These are phyloP conservation scores for Polymixis flavicincta DNA, from an alignment of 2,888 invertebrate genomes.

Conservation along the genomic window DNA sequence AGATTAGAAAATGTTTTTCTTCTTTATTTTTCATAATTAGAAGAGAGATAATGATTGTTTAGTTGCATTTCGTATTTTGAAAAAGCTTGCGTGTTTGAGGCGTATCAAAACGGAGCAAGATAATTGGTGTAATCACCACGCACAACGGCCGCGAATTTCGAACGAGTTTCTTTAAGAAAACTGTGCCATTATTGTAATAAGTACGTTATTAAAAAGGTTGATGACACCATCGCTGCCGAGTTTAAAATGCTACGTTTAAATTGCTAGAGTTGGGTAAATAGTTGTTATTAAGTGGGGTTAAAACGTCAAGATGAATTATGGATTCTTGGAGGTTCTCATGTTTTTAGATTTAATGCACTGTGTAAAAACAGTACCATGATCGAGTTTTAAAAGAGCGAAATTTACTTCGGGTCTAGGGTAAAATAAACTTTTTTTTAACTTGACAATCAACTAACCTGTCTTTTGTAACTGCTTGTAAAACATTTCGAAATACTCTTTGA, in stretches of 20 bases:
- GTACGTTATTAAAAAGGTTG: slow-evolving; percentile 66
- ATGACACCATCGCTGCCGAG: slow-evolving; percentile 52
- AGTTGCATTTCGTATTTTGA: slow-evolving; percentile 55
- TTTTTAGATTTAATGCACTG: neutral
- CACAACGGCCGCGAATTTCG: slow-evolving; percentile 50
- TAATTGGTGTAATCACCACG: slow-evolving; percentile 63
- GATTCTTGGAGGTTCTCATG: slow-evolving; percentile 19
- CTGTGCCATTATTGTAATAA: slow-evolving; percentile 64
- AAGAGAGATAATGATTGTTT: slow-evolving; percentile 44
- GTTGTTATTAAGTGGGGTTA: slow-evolving; percentile 49
- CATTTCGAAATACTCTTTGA: slow-evolving; percentile 10
- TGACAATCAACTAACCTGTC: neutral
- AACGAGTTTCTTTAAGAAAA: slow-evolving; percentile 63
- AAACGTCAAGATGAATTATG: slow-evolving; percentile 50
- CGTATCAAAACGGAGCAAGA: slow-evolving; percentile 61
- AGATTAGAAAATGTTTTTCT: slow-evolving; percentile 14
- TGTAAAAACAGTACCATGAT: slow-evolving; percentile 4
- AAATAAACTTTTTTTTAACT: neutral
- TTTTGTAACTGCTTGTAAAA: neutral
- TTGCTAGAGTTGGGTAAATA: slow-evolving; percentile 44
- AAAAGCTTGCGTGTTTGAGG: slow-evolving; percentile 61
- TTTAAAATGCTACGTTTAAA: slow-evolving; percentile 51
- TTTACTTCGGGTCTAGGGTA: neutral
- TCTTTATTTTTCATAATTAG: slow-evolving; percentile 57
- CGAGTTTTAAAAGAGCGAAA: slow-evolving; percentile 13